Conservation (phyloP, 2,888 invertebrate species). For the Xestia rhomboidea region DNA sequence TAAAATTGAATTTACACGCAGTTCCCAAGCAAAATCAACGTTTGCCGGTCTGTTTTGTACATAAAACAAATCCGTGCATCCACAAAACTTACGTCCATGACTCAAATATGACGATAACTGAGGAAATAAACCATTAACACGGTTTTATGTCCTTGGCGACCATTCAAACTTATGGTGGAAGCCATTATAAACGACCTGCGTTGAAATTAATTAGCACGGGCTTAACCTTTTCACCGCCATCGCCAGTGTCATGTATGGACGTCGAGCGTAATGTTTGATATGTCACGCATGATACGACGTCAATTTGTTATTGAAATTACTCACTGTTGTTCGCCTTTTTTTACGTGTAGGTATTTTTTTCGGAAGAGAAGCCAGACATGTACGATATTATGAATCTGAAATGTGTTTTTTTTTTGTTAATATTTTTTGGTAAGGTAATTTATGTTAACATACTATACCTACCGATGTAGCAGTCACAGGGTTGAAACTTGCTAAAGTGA, state of each 20-base stretch:
- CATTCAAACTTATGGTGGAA: slow-evolving; percentile 53
- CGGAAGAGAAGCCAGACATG: background rate
- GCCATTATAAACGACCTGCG: slow-evolving; percentile 39
- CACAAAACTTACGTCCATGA: slow-evolving; percentile 2
- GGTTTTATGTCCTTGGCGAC: slow-evolving; percentile 44
- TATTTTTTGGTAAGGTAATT: slow-evolving; percentile 3
- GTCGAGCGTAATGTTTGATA: slow-evolving; percentile 17
- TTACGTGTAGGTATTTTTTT: slow-evolving; percentile 10
- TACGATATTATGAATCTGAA: slow-evolving; percentile 12
- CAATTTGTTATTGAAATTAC: slow-evolving; percentile 50
- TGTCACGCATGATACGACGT: slow-evolving; percentile 17
- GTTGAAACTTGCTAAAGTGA: slow-evolving; percentile 7
- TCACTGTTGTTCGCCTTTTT: slow-evolving; percentile 4
- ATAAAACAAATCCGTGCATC: slow-evolving; percentile 2
- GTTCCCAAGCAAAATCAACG: background rate
- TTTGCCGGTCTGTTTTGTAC: background rate
- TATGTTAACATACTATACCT: background rate
- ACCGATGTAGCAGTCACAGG: background rate
- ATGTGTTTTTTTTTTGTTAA: background rate
- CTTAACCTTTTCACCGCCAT: slow-evolving; percentile 41
- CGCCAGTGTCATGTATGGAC: slow-evolving; percentile 32
- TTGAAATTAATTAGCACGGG: slow-evolving; percentile 57
- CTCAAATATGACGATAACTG: slow-evolving; percentile 28
- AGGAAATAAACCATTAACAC: slow-evolving; percentile 48
- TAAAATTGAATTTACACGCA: background rate